Percentiles rank a stretch among this genome's conserved stretches.
Evolutionary conservation across 1,140 invertebrate species (phyloP).

Genomic region (Dendrolimus punctatus): DNA sequence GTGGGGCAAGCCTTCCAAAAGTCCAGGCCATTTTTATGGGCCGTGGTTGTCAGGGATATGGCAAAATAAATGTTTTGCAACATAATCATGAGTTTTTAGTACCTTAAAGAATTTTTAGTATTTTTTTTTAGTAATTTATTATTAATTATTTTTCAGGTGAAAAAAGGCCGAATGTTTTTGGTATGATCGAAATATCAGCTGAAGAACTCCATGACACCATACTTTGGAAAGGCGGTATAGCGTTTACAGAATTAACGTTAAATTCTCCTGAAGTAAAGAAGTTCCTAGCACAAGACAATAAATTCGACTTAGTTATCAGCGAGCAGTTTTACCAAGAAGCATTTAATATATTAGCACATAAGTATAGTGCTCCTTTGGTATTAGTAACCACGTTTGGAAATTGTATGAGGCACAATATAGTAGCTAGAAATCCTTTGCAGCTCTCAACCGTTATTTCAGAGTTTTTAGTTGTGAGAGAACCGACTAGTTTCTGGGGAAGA

Average conservation of each 20-base stretch:
- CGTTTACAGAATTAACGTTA: conserved; percentile 63
- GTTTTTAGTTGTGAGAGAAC: conserved; percentile 50
- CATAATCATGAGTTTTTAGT: too few relatives aligned
- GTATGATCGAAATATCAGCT: conserved; percentile 38
- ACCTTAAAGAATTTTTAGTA: too few relatives aligned
- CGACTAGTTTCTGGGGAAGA: conserved; percentile 46
- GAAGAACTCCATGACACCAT: conserved; percentile 43
- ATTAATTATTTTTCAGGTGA: conserved; percentile 24
- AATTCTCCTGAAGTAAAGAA: conserved; percentile 59
- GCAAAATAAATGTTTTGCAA: too few relatives aligned
- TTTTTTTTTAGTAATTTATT: too few relatives aligned
- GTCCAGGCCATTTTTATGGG: too few relatives aligned
- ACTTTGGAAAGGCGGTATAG: conserved; percentile 56
- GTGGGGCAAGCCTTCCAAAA: too few relatives aligned
- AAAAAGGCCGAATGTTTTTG: conserved; percentile 50
- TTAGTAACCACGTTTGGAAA: conserved; percentile 72
- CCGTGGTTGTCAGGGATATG: too few relatives aligned
- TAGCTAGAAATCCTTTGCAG: conserved; percentile 68
- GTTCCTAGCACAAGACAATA: conserved; percentile 59
- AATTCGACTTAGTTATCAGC: conserved; percentile 70
- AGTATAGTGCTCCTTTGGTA: conserved; percentile 70
- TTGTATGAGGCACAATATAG: conserved; percentile 70
- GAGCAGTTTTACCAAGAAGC: conserved; percentile 74
- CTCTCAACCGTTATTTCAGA: conserved; percentile 66
- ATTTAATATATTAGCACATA: conserved; percentile 69